Base-by-base conservation (phyloP, 2,888 invertebrate genomes). In the Morpho helenor region DNA sequence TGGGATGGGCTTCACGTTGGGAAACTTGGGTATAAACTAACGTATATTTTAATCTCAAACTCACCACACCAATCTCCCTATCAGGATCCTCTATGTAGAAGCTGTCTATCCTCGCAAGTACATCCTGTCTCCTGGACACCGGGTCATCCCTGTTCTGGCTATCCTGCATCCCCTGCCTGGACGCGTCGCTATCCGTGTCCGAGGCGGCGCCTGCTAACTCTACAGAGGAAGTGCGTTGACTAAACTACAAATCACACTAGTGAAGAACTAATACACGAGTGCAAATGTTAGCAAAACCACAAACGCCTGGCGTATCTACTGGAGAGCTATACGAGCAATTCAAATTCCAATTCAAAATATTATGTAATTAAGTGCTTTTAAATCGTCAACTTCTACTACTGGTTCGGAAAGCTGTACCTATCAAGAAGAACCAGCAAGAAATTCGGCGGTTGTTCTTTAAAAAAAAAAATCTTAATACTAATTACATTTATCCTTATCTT, bases 21-120 rank as follows among this genome's bases (percentile, higher is more conserved):
- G 8, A 42, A 8, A 8, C 7, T 8, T 42, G 49, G 22, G 8
- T 78, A 42, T 42, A 31, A 31, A 31, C 3, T 31, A 31, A 31
- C 31, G 16, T 16, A 16, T 16, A 16, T 31, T 31, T 3, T 31
- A 7, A 43, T 9, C 7, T 43, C n/a, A 7, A 43, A n/a, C 84
- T 84, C 64, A 93, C 93, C 82, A 79, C 84, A 8, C 92, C 93
- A 50, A 91, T 84, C 64, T 92, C 87, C 63, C 87, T 80, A 59
- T 91, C 87, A 3, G 89, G 88, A 61, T 92, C 92, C 23, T 91
- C 83, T 0, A 80, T 76, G 60, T 92, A 93, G 6, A 63, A 61
- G 3, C 53, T 68, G 60, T 80, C 74, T 51, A 88, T 78, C 64
- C 81, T 74, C 2, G 79, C 73, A 6, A 83, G 66, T 3, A 84